Evolutionary conservation across 1,140 invertebrate species (phyloP), one percentile per base, ranked within the genome.

Genomic region (Phocides pigmalion): DNA sequence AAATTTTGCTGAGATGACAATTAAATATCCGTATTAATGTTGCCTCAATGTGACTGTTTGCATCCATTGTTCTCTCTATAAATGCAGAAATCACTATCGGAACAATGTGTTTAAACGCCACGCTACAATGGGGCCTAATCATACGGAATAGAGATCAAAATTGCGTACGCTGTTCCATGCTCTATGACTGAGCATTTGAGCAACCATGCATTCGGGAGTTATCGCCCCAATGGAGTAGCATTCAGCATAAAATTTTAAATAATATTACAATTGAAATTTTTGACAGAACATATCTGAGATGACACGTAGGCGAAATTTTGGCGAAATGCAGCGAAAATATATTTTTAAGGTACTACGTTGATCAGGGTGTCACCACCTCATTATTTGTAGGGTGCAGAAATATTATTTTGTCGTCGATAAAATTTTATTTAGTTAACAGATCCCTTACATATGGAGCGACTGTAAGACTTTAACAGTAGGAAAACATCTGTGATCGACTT

Each of bases 11-110:
- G 54, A 58, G 16, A 58, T 15, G 32, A 32, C 54, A 58, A 25
- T 58, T 58, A 32, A 58, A 58, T 58, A 39, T 58, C 15, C 54
- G 42, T 58, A 46, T 46, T 32, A 28, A 20, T 19, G 11, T 17
- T 19, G 2, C 41, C 54, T 25, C 54, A 58, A 54, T 54, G 51
- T 37, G 12, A 25, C 53, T 59, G 56, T 59, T 59, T 59, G 56
- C 56, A 14, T 20, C 42, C 42, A 59, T 59, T 59, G 56, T 59
- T 59, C 56, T 15, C 25, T 59, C 20, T 12, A 15, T 47, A 59
- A 47, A 59, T 47, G 56, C 56, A 59, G 56, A 47, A 47, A 61
- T 61, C 56, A 32, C 56, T 61, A 61, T 61, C 28, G 44, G 56
- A 61, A 49, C 56, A 61, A 61, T 61, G 56, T 61, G 56, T 47